Evolutionary conservation across 2,113 vertebrate genomes (phyloP).

Genomic region (Hipposideros armiger): DNA sequence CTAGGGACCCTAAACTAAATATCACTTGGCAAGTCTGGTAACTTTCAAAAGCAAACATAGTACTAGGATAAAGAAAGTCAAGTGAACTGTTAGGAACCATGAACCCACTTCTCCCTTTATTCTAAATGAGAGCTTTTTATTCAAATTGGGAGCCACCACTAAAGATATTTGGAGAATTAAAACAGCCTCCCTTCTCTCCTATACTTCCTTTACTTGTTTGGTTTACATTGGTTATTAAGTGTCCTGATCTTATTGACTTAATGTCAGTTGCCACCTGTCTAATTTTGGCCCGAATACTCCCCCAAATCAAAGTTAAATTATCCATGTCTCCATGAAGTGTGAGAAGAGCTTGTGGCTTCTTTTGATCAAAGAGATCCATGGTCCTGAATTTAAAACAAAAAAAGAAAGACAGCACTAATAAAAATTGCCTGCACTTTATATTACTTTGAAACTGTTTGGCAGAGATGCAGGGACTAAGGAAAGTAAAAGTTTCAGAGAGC

Average conservation of each 20-base stretch:
- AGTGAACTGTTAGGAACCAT: neutral
- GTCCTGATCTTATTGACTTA: neutral
- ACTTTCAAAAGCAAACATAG: conserved; percentile 7
- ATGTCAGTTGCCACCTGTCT: neutral
- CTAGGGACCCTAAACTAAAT: neutral
- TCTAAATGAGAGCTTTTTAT: neutral
- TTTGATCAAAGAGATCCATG: conserved; percentile 27
- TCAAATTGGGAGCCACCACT: neutral
- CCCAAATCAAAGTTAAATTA: conserved; percentile 46
- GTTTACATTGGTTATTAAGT: neutral
- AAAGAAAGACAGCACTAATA: conserved; percentile 1
- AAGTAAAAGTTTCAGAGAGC: conserved; percentile 33
- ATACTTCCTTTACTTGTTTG: neutral
- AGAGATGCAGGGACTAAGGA: conserved; percentile 24
- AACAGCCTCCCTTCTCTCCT: neutral
- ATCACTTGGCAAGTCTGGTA: neutral
- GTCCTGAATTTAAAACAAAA: conserved; percentile 54
- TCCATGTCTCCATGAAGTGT: conserved; percentile 7
- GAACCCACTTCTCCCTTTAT: neutral
- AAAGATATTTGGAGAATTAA: neutral
- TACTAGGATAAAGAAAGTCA: neutral
- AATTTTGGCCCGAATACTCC: neutral
- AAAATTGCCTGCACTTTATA: neutral
- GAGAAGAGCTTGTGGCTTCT: conserved; percentile 26
- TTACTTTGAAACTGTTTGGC: conserved; percentile 61